phyloP scores from a whole-genome alignment of 2,888 invertebrate genomes.

The Ctenicera cuprea region DNA sequence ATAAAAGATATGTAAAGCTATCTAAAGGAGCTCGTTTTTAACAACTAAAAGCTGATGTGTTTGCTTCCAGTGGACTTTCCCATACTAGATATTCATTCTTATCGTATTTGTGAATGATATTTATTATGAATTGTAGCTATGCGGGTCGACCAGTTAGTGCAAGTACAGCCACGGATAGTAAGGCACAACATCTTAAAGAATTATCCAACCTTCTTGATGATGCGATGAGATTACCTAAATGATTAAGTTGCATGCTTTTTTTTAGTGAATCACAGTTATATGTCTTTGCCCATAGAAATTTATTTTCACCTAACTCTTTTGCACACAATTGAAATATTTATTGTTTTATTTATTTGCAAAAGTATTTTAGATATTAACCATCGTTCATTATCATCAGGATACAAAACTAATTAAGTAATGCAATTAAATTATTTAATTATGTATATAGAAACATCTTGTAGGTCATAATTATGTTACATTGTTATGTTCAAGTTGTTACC shows the following conservation, averaged over 20 bases:
- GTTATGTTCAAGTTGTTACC: too few species aligned
- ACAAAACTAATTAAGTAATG: slow-evolving; percentile 31
- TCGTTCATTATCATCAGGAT: slow-evolving; percentile 21
- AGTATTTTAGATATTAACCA: too few species aligned
- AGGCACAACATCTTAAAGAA: slow-evolving; percentile 94
- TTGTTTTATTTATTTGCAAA: slow-evolving; percentile 40
- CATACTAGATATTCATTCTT: too few species aligned
- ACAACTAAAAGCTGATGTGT: too few species aligned
- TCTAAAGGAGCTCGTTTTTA: too few species aligned
- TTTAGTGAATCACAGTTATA: slow-evolving; percentile 29
- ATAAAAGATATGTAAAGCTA: too few species aligned
- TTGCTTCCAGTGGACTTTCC: too few species aligned
- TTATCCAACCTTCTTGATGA: slow-evolving; percentile 84
- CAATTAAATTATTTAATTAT: slow-evolving; percentile 51
- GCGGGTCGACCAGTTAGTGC: slow-evolving; percentile 94
- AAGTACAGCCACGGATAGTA: slow-evolving; percentile 98
- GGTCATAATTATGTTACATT: slow-evolving; percentile 9
- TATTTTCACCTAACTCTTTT: slow-evolving; percentile 10
- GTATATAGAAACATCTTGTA: slow-evolving; percentile 34
- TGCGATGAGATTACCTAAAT: slow-evolving; percentile 40
- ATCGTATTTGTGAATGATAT: too few species aligned
- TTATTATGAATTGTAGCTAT: slow-evolving; percentile 91
- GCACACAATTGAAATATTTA: slow-evolving; percentile 37
- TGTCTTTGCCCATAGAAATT: slow-evolving; percentile 25
- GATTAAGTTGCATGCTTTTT: slow-evolving; percentile 3